These are phyloP conservation scores for Dinoponera quadriceps DNA, from an alignment of 1,140 invertebrate species.

Conservation along the genomic window DNA sequence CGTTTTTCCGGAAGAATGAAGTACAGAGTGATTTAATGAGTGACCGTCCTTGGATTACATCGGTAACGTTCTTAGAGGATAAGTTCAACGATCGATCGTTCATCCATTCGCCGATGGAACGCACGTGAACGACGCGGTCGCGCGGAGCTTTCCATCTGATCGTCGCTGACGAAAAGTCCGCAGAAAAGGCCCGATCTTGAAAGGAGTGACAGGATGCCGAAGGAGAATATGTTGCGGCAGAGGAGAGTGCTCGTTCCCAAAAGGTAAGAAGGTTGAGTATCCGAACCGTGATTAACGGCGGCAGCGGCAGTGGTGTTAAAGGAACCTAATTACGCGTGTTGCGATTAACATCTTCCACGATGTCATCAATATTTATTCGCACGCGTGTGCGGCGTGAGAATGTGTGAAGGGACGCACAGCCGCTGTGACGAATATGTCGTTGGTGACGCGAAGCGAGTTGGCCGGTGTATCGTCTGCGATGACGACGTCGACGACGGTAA, in stretches of 20 bases:
- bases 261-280: slow-evolving; percentile 76
- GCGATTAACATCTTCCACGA: slow-evolving; percentile 44
- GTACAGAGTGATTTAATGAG: slow-evolving; percentile 30
- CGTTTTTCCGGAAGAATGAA: neutral
- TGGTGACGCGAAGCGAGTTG: neutral
- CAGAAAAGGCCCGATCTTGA: slow-evolving; percentile 15
- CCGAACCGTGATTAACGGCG: slow-evolving; percentile 21
- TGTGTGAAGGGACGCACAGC: neutral
- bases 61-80: neutral
- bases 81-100: slow-evolving; percentile 8
- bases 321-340: slow-evolving; percentile 34
- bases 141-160: slow-evolving; percentile 12
- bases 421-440: no score
- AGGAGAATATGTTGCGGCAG: slow-evolving; percentile 78
- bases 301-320: slow-evolving; percentile 1
- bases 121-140: slow-evolving; percentile 25
- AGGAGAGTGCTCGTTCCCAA: slow-evolving; percentile 81
- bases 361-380: slow-evolving; percentile 52
- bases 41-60: neutral
- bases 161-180: slow-evolving; percentile 6
- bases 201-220: slow-evolving; percentile 62
- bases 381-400: slow-evolving; percentile 40
- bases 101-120: slow-evolving; percentile 22
- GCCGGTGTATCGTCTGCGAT: neutral
- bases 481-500: neutral